These are phyloP conservation scores for Aegotheles bennettii DNA, from an alignment of 2,113 vertebrate genomes.

Conservation along the genomic window DNA sequence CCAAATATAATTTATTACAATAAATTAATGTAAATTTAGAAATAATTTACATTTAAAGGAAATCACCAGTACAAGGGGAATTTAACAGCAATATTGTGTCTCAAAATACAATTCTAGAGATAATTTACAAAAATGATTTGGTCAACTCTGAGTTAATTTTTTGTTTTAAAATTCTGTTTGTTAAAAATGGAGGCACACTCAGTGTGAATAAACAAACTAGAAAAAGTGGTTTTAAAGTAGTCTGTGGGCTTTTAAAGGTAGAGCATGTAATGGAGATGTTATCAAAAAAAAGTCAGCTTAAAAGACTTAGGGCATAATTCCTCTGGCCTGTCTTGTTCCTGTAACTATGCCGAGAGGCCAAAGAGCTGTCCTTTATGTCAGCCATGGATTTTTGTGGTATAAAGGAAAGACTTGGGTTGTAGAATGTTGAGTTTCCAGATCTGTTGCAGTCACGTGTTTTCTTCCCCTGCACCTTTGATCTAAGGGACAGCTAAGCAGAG, in stretches of 20 bases:
- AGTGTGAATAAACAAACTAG: background rate
- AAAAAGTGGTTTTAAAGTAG: background rate
- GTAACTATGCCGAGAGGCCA: accelerated
- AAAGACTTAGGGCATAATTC: background rate
- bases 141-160: background rate
- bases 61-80: background rate
- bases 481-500: background rate
- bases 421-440: background rate
- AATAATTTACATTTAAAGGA: background rate
- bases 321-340: background rate
- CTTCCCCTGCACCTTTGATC: background rate
- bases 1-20: background rate
- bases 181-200: background rate
- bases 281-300: background rate
- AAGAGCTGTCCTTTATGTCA: background rate
- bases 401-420: background rate
- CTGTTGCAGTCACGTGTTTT: background rate
- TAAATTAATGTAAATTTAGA: background rate
- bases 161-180: background rate
- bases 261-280: background rate
- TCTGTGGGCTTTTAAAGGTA: background rate
- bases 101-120: background rate
- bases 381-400: background rate
- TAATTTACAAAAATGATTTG: background rate
- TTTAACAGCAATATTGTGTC: background rate